Base-by-base conservation (phyloP, 2,888 invertebrate species). In the Cephonodes hylas region DNA sequence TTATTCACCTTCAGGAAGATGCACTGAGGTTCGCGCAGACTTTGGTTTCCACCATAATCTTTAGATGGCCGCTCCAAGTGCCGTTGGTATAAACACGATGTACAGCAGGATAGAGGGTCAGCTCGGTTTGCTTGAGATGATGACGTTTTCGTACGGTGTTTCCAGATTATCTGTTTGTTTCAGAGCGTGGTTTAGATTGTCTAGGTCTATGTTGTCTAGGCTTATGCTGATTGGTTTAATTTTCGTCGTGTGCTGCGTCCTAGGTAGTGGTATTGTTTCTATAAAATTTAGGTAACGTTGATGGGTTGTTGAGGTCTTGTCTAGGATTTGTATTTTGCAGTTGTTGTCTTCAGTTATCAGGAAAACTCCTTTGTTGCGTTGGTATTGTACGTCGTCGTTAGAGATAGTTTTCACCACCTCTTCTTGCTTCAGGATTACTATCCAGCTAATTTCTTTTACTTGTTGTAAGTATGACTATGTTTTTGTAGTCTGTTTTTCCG, bases 401-500 rank as follows among this genome's bases (percentile, higher is more conserved):
- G 70, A 73, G 0, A 31, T 70, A 4, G 68, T 68, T 65, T 72
- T 74, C 0, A 71, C 63, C 1, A 72, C 67, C 63, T 71, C 70
- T 63, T 74, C 71, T 3, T 71, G 63, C 44, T 73, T 72, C 15
- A n/a, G 68, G 31, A 73, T 62, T 2, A 71, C 48, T 23, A 72
- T 68, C 70, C 72, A 76, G 20, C 66, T 74, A 23, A 73, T 70
- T 6, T 73, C 67, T 61, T 73, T 65, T 3, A 74, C 72, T 66
- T 73, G 71, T 22, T 67, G n/a, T n/a, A n/a, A n/a, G 68, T 1
- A 74, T 62, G 0, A 74, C 63, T 22, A 65, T 71, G 5, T 70
- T 61, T 5, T 71, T 20, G 7, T 60, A 70, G 0, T 15, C 48
- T 62, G 67, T 66, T 6, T 57, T 69, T 42, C 15, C 65, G 23